phyloP scores from a whole-genome alignment of 2,113 vertebrate species.

The Passer domesticus region DNA sequence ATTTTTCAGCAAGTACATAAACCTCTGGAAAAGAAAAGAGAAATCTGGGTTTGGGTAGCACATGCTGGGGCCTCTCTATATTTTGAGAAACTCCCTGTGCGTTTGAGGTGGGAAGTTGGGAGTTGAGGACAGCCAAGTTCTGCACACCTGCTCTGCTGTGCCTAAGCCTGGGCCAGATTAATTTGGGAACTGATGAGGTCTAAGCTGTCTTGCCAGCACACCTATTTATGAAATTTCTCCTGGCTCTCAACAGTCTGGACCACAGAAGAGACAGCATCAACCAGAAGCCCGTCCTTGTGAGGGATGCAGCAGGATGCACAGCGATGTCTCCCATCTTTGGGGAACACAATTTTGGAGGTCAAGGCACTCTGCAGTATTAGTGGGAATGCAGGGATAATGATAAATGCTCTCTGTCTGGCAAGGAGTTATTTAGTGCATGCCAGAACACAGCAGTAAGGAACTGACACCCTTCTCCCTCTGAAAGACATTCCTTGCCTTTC shows the following conservation, averaged over 20 bases:
- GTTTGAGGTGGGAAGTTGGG: background rate
- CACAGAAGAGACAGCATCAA: rapidly evolving
- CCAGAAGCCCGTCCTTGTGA: no score
- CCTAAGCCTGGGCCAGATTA: background rate
- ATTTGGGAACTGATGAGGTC: background rate
- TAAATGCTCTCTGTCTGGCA: background rate
- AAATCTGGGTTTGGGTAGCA: background rate
- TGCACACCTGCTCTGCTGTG: background rate
- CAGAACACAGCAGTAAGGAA: background rate
- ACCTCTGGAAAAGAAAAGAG: background rate
- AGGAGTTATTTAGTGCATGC: background rate
- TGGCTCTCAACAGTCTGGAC: background rate
- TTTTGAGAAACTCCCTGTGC: rapidly evolving
- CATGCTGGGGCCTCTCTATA: background rate
- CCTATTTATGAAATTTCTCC: background rate
- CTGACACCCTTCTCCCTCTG: background rate
- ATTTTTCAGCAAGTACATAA: background rate
- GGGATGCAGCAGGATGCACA: background rate
- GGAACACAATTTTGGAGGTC: background rate
- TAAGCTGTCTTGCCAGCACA: background rate
- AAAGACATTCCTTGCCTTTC: background rate
- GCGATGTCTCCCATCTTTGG: background rate
- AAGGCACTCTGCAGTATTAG: background rate
- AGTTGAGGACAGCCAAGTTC: background rate
- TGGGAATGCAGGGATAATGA: background rate